A percentile compares a stretch with the other conserved stretches of the same genome.
phyloP scores from a whole-genome alignment of 2,797 vertebrate genomes.

The Philypnodon macrostomus region DNA sequence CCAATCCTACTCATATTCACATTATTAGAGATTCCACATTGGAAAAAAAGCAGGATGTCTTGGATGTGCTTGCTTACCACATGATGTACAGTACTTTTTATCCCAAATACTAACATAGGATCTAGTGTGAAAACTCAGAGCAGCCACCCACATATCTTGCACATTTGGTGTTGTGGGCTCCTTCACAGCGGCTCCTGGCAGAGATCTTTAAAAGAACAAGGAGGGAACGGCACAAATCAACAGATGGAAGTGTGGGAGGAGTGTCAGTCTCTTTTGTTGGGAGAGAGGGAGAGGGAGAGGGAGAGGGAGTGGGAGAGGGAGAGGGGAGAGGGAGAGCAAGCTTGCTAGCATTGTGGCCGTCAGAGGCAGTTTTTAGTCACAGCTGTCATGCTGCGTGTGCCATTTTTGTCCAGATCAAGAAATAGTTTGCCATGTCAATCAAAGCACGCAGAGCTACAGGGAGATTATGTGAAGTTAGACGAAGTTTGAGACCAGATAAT shows the following conservation, averaged over 20 bases:
- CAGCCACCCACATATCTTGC: slow-evolving; percentile 22
- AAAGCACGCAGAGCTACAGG: slow-evolving; percentile 19
- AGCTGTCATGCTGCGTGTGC: slow-evolving; percentile 38
- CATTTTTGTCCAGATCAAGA: slow-evolving; percentile 35
- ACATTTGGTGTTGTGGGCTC: slow-evolving; percentile 28
- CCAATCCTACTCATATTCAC: slow-evolving; percentile 3
- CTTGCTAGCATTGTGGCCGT: slow-evolving; percentile 40
- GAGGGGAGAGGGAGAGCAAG: slow-evolving; percentile 8
- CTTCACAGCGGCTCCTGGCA: slow-evolving; percentile 28
- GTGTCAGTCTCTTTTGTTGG: slow-evolving; percentile 56
- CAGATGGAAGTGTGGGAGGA: slow-evolving; percentile 70
- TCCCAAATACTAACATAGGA: slow-evolving; percentile 10
- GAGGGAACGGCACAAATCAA: slow-evolving; percentile 53
- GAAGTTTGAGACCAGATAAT: slow-evolving; percentile 9
- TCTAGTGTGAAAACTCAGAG: slow-evolving; percentile 18
- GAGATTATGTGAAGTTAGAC: background rate
- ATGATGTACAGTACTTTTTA: background rate
- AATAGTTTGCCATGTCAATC: slow-evolving; percentile 35
- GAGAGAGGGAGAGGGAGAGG: slow-evolving; percentile 8
- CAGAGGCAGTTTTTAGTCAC: slow-evolving; percentile 46
- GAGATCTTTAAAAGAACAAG: slow-evolving; percentile 46
- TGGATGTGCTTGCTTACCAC: slow-evolving; percentile 7
- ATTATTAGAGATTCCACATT: background rate
- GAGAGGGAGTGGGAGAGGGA: slow-evolving; percentile 11
- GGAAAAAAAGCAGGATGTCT: background rate